Evolutionary conservation across 1,140 invertebrate species (phyloP).

Genomic region (Campoletis sonorensis): DNA sequence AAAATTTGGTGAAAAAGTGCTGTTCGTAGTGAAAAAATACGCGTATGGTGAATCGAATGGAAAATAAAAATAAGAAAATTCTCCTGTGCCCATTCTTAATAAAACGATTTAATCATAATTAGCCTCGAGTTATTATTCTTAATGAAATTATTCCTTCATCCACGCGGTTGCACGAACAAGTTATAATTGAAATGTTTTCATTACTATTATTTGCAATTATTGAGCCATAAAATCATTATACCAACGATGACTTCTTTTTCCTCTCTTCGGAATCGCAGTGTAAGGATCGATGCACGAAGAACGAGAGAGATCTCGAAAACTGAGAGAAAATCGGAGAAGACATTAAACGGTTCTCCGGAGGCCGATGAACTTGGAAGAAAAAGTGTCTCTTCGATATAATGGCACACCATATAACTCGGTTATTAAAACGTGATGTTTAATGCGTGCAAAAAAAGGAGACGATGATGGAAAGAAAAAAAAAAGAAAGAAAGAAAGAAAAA

Average conservation of each 20-base stretch:
- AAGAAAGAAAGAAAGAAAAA: no score
- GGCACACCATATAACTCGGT: not conserved
- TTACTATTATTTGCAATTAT: no score
- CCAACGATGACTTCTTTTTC: not conserved
- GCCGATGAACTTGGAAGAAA: not conserved
- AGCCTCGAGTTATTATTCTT: no score
- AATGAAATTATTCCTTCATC: no score
- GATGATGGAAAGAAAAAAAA: not conserved
- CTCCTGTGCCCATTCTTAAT: no score
- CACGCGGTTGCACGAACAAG: no score
- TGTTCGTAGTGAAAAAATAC: no score
- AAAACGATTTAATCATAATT: no score
- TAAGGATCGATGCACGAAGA: not conserved
- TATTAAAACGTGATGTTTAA: slow-evolving; percentile 24
- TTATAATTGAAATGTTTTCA: no score
- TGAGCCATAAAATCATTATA: not conserved
- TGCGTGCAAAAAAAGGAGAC: not conserved
- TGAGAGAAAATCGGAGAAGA: not conserved
- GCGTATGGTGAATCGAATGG: no score
- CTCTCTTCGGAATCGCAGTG: not conserved
- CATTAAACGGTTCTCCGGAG: not conserved
- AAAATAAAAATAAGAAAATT: no score
- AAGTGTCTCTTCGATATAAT: slow-evolving; percentile 20
- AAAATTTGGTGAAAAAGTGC: no score
- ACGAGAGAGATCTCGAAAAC: not conserved